Conservation (phyloP, 2,888 invertebrate genomes). For the Ectobius pallidus region DNA sequence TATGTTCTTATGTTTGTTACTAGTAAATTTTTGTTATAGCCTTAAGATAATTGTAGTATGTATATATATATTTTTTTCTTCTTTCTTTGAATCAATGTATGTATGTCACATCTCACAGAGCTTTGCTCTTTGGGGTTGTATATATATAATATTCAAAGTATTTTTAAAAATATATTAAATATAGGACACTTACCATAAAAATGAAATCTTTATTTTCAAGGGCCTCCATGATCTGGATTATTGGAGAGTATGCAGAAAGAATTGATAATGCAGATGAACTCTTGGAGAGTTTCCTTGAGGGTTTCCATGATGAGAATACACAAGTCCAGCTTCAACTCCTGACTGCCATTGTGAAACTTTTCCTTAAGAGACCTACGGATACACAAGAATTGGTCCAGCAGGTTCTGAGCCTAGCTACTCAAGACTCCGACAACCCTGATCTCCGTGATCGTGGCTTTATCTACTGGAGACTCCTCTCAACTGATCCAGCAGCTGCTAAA, state of each 20-base stretch:
- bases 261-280: conserved; percentile 99
- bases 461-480: conserved; percentile 97
- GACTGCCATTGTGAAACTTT: conserved; percentile 98
- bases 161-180: too few relatives aligned
- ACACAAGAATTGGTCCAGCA: conserved; percentile 99
- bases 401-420: conserved; percentile 85
- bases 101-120: too few relatives aligned
- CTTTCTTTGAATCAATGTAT: too few relatives aligned
- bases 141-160: too few relatives aligned
- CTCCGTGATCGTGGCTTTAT: conserved; percentile 98
- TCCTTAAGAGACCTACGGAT: conserved; percentile 96
- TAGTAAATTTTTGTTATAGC: too few relatives aligned
- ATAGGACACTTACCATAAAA: too few relatives aligned
- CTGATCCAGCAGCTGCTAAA: conserved; percentile 99
- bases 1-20: too few relatives aligned
- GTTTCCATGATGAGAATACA: conserved; percentile 96
- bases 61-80: too few relatives aligned
- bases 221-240: conserved; percentile 92
- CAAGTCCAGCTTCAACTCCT: conserved; percentile 95
- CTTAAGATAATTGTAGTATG: too few relatives aligned
- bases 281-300: conserved; percentile 96
- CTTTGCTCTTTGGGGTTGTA: too few relatives aligned
- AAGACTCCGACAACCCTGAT: conserved; percentile 97
- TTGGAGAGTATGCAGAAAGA: conserved; percentile 97
- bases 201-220: conserved; percentile 56